These are phyloP conservation scores for Trogon melanurus DNA, from an alignment of 2,113 vertebrate genomes.

Conservation along the genomic window DNA sequence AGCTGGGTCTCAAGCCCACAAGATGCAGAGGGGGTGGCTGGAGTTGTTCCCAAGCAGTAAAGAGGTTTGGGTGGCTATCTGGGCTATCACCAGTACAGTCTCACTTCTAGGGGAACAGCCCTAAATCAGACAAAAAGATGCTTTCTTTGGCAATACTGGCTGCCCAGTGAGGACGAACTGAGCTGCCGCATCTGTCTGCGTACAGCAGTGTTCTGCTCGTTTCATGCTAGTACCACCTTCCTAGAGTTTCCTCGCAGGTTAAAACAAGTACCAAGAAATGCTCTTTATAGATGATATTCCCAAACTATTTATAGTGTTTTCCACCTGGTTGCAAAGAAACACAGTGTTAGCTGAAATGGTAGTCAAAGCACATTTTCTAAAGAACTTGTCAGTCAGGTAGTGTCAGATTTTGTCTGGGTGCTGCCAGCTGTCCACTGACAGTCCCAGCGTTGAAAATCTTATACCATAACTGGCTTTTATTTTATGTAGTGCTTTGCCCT, in stretches of 20 bases:
- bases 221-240: neutral
- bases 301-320: neutral
- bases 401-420: neutral
- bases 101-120: neutral
- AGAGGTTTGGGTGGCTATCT: neutral
- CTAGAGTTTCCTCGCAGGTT: neutral
- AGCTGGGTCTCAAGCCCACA: rapidly evolving
- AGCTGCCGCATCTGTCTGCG: rapidly evolving
- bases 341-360: neutral
- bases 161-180: rapidly evolving
- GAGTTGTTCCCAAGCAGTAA: rapidly evolving
- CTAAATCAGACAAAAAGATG: neutral
- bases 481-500: neutral
- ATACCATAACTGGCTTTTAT: neutral
- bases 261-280: neutral
- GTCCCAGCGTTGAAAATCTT: neutral
- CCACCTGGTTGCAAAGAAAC: neutral
- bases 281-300: neutral
- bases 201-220: rapidly evolving
- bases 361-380: neutral
- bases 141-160: neutral
- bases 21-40: rapidly evolving
- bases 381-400: rapidly evolving
- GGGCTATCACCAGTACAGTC: neutral
- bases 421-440: neutral